phyloP scores from a whole-genome alignment of 2,888 invertebrate genomes.

The Peribatodes rhomboidaria region DNA sequence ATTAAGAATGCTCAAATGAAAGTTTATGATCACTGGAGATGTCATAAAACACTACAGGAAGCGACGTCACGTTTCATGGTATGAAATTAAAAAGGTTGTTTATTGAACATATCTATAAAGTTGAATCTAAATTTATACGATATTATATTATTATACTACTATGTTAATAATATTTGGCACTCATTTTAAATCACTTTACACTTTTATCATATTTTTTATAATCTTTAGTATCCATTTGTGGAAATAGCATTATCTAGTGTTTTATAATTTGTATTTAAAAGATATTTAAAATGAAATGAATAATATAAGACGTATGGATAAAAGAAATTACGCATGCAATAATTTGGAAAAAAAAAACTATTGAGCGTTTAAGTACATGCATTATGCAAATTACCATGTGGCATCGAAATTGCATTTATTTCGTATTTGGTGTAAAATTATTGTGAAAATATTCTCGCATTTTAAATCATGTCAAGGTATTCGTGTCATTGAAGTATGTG shows the following conservation, averaged over 20 bases:
- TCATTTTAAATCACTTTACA: constrained; percentile 37
- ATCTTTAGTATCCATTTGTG: constrained; percentile 36
- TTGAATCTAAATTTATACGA: constrained; percentile 29
- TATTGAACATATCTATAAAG: constrained; percentile 43
- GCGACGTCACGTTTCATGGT: constrained; percentile 7
- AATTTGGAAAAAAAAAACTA: background rate
- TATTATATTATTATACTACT: constrained; percentile 16
- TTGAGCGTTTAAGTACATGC: constrained; percentile 6
- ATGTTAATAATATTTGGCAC: constrained; percentile 31
- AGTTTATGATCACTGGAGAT: constrained; percentile 12
- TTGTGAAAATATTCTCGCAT: background rate
- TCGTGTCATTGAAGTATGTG: constrained; percentile 5
- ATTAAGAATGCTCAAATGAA: constrained; percentile 31
- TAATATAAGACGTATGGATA: background rate
- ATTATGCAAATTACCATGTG: constrained; percentile 8
- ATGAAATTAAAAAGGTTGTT: constrained; percentile 40
- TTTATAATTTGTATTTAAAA: constrained; percentile 33
- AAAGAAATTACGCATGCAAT: background rate
- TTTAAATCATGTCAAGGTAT: background rate
- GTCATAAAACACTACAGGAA: background rate
- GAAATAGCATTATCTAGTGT: constrained; percentile 39
- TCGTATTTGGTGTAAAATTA: background rate
- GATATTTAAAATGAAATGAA: constrained; percentile 30
- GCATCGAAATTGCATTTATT: constrained; percentile 31
- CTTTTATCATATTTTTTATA: constrained; percentile 14